Base-by-base conservation (phyloP, 2,113 vertebrate genomes). In the Corythoichthys haematopterus region DNA sequence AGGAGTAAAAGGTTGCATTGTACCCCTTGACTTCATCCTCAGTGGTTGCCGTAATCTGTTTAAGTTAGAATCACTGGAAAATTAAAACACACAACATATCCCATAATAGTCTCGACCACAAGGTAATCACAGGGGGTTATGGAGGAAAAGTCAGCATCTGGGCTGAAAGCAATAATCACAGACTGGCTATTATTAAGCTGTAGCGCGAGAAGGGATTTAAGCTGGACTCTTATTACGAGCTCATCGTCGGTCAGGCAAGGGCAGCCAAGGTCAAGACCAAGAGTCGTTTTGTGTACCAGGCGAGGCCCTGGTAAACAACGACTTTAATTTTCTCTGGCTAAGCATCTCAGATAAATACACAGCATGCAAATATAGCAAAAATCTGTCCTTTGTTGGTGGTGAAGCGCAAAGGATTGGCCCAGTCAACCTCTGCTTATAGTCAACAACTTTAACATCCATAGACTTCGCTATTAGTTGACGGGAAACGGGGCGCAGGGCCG, bases 111-210 rank as follows among this genome's bases (percentile, higher is more conserved):
- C 71, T 72, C 76, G 68, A 61, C 78, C 55, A 59, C 43, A 2
- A 74, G 68, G 68, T 87, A 88, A 89, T 88, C 81, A 87, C 65
- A 86, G 76, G 64, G 84, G 69, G 43, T 85, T 86, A 84, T 83
- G 85, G 82, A 81, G 78, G 83, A 85, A 89, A 88, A 89, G 81
- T 88, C 77, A 81, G 84, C 86, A 88, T 90, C 83, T 91, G 88
- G 83, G 57, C 74, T 50, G 76, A 81, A 75, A 79, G 74, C 80
- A 76, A 82, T 88, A 90, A 90, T 91, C 87, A 84, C 84, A 89
- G 82, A 86, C 83, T 76, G 75, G 70, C 71, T 82, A 80, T 84
- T 88, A 88, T 88, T 88, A 88, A 87, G 70, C 74, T 78, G 75
- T 62, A 83, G 77, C 43, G 68, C 38, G 45, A 64, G 68, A 57